Evolutionary conservation across 1,140 invertebrate species (phyloP), one percentile per base, ranked within the genome.

Genomic region (Ceratosolen solmsi): DNA sequence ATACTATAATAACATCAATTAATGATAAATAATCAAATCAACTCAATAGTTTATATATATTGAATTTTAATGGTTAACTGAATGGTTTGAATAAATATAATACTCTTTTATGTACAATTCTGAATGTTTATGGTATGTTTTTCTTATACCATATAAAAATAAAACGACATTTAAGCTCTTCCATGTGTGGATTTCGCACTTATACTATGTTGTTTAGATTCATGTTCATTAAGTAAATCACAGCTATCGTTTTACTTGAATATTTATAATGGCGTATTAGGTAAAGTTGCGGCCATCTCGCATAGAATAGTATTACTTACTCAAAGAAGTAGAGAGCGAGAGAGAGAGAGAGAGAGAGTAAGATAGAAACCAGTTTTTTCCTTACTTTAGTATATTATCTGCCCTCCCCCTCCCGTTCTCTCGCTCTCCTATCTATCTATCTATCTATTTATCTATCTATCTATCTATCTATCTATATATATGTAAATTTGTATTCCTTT

Each of bases 261-360:
- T 25, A 17, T 22, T n/a, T 17, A 63, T 79, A 85, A 85, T 84
- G 84, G 79, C 72, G 82, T 81, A 74, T 76, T 84, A 83, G 81
- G 83, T 84, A 83, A 83, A 84, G 83, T 81, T 78, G 60, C 83
- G 77, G 80, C 76, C 72, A 74, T 68, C 60, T n/a, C n/a, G 38
- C 51, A 17, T 38, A 30, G 41, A 58, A 20, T 17, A 46, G 13
- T 8, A 46, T 46, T 13, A 13, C 5, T 8, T 8, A 46, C 17
- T 4, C 3, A 54, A 22, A 54, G 51, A 54, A 22, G 20, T 5
- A 54, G 51, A 54, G 51, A 54, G 3, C 51, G 51, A 54, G 51
- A 54, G 51, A 54, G 25, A 68, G 58, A 63, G 60, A 33, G 30
- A 33, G 41, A 51, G 17, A 72, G 2, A 25, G 56, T 60, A 7